These are phyloP conservation scores for Protomyctophum bolini DNA, from an alignment of 2,113 vertebrate species.

Conservation along the genomic window DNA sequence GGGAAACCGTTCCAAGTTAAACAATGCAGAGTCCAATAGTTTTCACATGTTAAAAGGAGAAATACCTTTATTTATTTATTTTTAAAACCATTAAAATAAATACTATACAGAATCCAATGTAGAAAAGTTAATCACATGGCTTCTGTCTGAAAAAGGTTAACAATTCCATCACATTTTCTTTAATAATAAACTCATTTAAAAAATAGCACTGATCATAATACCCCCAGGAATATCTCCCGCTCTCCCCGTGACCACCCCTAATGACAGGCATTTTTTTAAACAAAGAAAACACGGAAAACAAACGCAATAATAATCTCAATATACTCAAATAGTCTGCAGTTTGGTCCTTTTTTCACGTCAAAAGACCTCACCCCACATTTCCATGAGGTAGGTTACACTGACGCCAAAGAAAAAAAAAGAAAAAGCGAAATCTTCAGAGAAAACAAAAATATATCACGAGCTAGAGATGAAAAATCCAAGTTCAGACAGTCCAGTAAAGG, in stretches of 20 bases:
- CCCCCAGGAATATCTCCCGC: constrained; percentile 43
- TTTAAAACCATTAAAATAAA: constrained; percentile 85
- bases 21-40: constrained; percentile 45
- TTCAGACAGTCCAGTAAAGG: constrained; percentile 1
- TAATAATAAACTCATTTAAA: constrained; percentile 70
- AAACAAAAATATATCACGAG: constrained; percentile 25
- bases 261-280: constrained; percentile 56
- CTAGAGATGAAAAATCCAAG: constrained; percentile 13
- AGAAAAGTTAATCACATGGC: constrained; percentile 81
- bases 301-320: constrained; percentile 55
- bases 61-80: constrained; percentile 72
- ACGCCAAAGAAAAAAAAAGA: constrained; percentile 40
- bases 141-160: constrained; percentile 80
- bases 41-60: constrained; percentile 71
- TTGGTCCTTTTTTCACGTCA: constrained; percentile 75
- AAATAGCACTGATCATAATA: constrained; percentile 71
- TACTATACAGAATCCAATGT: constrained; percentile 87
- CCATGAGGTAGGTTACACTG: constrained; percentile 72
- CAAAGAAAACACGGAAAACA: constrained; percentile 11
- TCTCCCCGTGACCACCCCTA: constrained; percentile 38
- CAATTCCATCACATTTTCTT: constrained; percentile 65
- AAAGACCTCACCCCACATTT: constrained; percentile 57
- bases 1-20: constrained; percentile 4
- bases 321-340: constrained; percentile 66
- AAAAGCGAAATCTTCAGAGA: constrained; percentile 29